Evolutionary conservation across 2,888 invertebrate genomes (phyloP), one percentile per base, ranked within the genome.

Genomic region (Drosophila infuscata): DNA sequence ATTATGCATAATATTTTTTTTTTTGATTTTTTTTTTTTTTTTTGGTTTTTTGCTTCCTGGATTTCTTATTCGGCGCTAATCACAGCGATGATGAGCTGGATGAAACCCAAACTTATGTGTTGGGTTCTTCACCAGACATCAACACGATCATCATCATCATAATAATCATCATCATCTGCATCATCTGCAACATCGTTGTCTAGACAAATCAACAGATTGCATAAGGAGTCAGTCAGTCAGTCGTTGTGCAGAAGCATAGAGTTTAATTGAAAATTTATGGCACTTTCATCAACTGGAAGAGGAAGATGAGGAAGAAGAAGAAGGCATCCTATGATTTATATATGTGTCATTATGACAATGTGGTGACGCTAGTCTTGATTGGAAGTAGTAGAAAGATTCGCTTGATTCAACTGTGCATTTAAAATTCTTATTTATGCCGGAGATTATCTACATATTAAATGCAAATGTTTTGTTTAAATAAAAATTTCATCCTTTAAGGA

Each of bases 211-310:
- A 58, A 61, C 48, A 49, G 54, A 36, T 58, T 35, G 53, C 51
- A 48, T 59, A 51, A 29, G 52, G 36, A 17, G 33, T 80, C 71
- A 71, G 57, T 63, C 56, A 25, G 20, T 25, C 20, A 25, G 25
- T 25, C 25, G 53, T 68, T 76, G 51, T 35, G 81, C 83, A 72
- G 72, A 68, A 83, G 79, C 76, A 70, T 67, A 59, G 67, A 59
- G 66, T 89, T 78, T 89, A 86, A 86, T 86, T 86, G 85, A 89
- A 88, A 88, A 89, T 89, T 88, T 88, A 81, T 89, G 82, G 76
- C 85, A 85, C 76, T 84, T 86, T 83, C 87, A 89, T 83, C 72
- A 66, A 74, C 59, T 43, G 35, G 52, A 58, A 66, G 53, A 46
- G 57, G 25, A 25, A 25, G 25, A 25, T 25, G 25, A 25, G 2